These are phyloP conservation scores for Virgularia gustaviana DNA, from an alignment of 92 coral and sea anemone genomes.

Conservation along the genomic window DNA sequence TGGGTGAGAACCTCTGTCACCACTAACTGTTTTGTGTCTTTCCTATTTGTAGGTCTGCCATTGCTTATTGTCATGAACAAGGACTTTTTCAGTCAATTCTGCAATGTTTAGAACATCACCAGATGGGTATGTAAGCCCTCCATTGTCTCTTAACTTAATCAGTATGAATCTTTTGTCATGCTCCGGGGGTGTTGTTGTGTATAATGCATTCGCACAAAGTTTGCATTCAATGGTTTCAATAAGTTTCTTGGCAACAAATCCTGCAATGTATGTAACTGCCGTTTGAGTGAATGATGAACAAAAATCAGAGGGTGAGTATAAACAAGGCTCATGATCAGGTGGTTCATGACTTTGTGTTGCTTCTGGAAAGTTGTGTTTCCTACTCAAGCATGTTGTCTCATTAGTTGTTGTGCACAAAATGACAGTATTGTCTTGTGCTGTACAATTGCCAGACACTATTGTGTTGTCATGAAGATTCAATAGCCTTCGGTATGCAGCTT, in stretches of 20 bases:
- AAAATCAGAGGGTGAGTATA: not conserved
- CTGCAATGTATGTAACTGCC: constrained; percentile 5
- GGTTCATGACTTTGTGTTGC: not conserved
- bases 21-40: not conserved
- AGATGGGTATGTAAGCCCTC: constrained; percentile 18
- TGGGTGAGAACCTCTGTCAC: not conserved
- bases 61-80: not conserved
- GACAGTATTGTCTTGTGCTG: not conserved
- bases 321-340: not conserved
- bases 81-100: constrained; percentile 4
- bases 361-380: not conserved
- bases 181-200: not conserved
- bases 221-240: not conserved
- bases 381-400: not conserved
- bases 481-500: constrained; percentile 21
- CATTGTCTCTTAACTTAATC: constrained; percentile 8
- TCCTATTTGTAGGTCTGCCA: not conserved
- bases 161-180: constrained; percentile 1
- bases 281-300: not conserved
- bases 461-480: constrained; percentile 8
- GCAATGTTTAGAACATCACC: not conserved
- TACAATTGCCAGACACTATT: constrained; percentile 17
- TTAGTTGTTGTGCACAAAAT: not conserved
- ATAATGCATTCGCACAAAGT: constrained; percentile 9
- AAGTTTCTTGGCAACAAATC: constrained; percentile 13